Evolutionary conservation across 2,113 vertebrate genomes (phyloP).

Genomic region (Pristiophorus japonicus): DNA sequence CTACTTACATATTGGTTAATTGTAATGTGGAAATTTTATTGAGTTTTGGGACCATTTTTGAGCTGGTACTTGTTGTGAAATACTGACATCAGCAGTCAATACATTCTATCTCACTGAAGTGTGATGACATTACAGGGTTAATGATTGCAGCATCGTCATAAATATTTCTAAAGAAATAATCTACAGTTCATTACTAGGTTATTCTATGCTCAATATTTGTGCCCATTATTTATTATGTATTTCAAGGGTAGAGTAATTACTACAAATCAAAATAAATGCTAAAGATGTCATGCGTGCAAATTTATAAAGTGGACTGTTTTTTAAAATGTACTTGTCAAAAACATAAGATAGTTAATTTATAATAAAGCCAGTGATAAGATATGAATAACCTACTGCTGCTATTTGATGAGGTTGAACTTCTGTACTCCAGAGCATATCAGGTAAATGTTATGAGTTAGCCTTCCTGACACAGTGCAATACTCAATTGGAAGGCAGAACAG

Average conservation of each 20-base stretch:
- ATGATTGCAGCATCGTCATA: not conserved
- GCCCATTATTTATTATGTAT: slow-evolving; percentile 25
- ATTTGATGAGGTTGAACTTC: not conserved
- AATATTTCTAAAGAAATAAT: not conserved
- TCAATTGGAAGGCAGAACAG: not conserved
- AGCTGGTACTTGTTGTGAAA: not conserved
- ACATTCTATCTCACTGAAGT: not conserved
- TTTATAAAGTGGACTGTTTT: slow-evolving; percentile 3
- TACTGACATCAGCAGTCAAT: slow-evolving; percentile 15
- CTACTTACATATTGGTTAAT: not conserved
- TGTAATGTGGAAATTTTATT: slow-evolving; percentile 1
- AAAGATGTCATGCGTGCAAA: not conserved
- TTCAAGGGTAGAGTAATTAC: slow-evolving; percentile 27
- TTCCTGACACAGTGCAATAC: not conserved
- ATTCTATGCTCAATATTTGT: not conserved
- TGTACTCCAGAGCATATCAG: not conserved
- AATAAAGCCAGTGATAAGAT: not conserved
- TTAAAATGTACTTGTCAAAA: slow-evolving; percentile 19
- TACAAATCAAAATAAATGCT: slow-evolving; percentile 22
- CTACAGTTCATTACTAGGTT: not conserved
- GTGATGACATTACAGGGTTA: not conserved
- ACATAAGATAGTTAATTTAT: slow-evolving; percentile 6
- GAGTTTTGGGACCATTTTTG: too few species aligned
- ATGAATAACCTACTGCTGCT: not conserved
- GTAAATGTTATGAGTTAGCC: not conserved